These are phyloP conservation scores for Pangasius mekongensis DNA, from an alignment of 2,797 vertebrate species.

Conservation along the genomic window DNA sequence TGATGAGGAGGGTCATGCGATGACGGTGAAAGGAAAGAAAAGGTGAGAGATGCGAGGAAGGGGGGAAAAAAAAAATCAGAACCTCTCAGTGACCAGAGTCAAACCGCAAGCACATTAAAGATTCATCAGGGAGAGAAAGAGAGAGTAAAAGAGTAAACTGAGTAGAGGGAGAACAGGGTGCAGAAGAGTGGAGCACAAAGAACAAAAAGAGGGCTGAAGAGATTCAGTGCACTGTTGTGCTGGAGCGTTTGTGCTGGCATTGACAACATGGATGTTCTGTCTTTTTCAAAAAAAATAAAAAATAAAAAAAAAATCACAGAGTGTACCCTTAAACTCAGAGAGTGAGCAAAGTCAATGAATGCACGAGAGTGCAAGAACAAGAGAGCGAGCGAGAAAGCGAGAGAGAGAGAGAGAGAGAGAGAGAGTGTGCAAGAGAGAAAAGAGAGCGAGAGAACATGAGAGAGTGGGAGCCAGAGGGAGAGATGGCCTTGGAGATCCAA, in stretches of 20 bases:
- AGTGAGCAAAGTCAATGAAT: constrained; percentile 21
- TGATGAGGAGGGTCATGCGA: constrained; percentile 50
- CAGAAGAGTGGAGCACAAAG: not conserved
- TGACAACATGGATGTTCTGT: not conserved
- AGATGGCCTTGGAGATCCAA: constrained; percentile 72
- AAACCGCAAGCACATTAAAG: constrained; percentile 75
- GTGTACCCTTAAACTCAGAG: constrained; percentile 8
- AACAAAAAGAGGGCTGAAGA: not conserved
- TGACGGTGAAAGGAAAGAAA: constrained; percentile 42
- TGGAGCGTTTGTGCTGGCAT: not conserved
- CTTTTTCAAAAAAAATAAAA: not conserved
- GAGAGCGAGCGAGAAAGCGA: not conserved
- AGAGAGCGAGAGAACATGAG: not conserved
- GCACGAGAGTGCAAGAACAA: not conserved
- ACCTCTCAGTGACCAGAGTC: constrained; percentile 69
- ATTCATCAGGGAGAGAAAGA: constrained; percentile 64
- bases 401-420: not conserved
- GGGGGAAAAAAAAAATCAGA: constrained; percentile 64
- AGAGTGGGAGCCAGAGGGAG: constrained; percentile 40
- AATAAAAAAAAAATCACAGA: not conserved
- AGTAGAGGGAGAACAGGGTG: constrained; percentile 5
- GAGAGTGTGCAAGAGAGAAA: not conserved
- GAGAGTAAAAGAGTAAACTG: constrained; percentile 16
- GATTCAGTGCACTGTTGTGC: not conserved
- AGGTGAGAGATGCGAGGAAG: constrained; percentile 44